These are phyloP conservation scores for Plumapathes pennacea DNA, from an alignment of 92 coral and sea anemone genomes.

Conservation along the genomic window DNA sequence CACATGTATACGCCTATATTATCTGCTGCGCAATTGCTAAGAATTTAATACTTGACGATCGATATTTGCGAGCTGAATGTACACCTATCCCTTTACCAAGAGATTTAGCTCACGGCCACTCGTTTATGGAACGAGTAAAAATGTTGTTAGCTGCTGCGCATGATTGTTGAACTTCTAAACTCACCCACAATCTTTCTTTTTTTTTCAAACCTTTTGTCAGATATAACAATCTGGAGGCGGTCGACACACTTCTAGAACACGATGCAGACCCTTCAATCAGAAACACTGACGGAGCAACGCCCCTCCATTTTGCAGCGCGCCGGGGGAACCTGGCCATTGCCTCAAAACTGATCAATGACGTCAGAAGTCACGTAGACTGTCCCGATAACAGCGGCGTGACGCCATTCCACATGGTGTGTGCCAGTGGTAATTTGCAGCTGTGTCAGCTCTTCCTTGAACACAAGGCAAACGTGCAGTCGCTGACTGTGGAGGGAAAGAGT, in stretches of 20 bases:
- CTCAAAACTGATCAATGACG: conserved; percentile 13
- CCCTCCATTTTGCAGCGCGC: conserved; percentile 54
- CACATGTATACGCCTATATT: no score
- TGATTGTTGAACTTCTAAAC: no score
- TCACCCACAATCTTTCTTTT: no score
- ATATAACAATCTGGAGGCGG: conserved; percentile 35
- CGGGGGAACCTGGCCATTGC: conserved; percentile 21
- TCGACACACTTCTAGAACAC: conserved; percentile 23
- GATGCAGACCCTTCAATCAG: conserved; percentile 36
- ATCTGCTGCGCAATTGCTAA: no score
- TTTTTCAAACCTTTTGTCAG: conserved; percentile 7
- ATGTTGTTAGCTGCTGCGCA: no score
- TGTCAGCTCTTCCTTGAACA: conserved; percentile 25
- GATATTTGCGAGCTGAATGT: no score
- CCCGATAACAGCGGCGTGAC: conserved; percentile 41
- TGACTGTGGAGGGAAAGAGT: conserved; percentile 22
- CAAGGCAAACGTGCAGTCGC: conserved; percentile 5
- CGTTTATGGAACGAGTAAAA: no score
- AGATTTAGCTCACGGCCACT: no score
- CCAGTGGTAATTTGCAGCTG: conserved; percentile 21
- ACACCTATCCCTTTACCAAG: no score
- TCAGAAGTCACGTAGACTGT: conserved; percentile 18
- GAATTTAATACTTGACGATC: no score
- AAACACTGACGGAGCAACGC: conserved; percentile 51
- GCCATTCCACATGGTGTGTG: conserved; percentile 41